Conservation (phyloP, 2,797 vertebrate species). For the Moxostoma hubbsi region DNA sequence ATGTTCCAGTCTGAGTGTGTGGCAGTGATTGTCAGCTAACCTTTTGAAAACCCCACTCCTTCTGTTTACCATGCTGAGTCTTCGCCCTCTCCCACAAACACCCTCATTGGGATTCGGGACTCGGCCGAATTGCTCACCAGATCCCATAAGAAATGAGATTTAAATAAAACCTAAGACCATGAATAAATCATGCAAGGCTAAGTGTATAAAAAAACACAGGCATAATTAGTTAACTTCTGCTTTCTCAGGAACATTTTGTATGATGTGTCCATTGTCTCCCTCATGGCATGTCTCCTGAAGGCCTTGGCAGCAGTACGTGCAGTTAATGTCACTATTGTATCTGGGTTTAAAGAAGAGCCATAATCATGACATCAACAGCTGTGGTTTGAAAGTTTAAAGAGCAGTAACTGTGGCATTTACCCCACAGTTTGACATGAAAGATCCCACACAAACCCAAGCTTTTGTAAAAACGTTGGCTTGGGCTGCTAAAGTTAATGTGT, state of each 20-base stretch:
- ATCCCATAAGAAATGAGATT: constrained; percentile 77
- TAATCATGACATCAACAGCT: background rate
- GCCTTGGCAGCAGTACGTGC: constrained; percentile 54
- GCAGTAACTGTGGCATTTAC: background rate
- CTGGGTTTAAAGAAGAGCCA: background rate
- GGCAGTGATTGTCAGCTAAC: constrained; percentile 73
- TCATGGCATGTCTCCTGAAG: constrained; percentile 62
- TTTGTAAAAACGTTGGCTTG: background rate
- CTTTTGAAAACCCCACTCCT: constrained; percentile 62
- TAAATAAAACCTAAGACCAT: constrained; percentile 69
- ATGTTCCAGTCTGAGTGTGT: constrained; percentile 5
- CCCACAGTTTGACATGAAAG: background rate
- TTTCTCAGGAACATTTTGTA: constrained; percentile 71
- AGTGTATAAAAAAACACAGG: constrained; percentile 68
- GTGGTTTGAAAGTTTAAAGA: constrained; percentile 8
- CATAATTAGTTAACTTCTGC: constrained; percentile 74
- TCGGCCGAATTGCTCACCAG: constrained; percentile 69
- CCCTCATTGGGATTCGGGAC: constrained; percentile 76
- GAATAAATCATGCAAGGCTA: constrained; percentile 76
- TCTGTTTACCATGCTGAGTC: constrained; percentile 55
- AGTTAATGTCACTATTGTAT: constrained; percentile 47
- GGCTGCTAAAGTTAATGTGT: background rate
- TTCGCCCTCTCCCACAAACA: constrained; percentile 65
- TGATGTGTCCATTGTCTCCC: constrained; percentile 70
- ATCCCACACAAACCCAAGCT: background rate